Conservation (phyloP, 1,140 invertebrate species). For the Heliothis subflexa region DNA sequence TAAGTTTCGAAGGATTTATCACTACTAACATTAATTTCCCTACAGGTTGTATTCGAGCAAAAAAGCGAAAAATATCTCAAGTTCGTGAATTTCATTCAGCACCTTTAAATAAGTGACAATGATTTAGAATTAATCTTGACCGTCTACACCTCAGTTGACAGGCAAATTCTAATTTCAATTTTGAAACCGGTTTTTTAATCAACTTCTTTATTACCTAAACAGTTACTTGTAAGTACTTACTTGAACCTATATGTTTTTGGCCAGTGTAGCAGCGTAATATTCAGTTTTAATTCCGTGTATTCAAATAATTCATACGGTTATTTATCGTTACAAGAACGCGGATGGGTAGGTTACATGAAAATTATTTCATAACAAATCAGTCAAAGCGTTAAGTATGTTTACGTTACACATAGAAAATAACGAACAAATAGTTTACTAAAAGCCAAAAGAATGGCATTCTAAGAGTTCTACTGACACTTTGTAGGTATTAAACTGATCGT, state of each 20-base stretch:
- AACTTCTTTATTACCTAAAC: too few species aligned
- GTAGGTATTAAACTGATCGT: neutral
- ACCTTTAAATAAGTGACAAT: slow-evolving; percentile 24
- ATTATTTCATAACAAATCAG: slow-evolving; percentile 34
- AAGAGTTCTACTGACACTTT: slow-evolving; percentile 2
- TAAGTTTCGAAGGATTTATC: neutral
- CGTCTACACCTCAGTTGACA: neutral
- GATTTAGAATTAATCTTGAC: slow-evolving; percentile 3
- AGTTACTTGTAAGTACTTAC: too few species aligned
- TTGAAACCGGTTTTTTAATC: too few species aligned
- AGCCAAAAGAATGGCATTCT: neutral
- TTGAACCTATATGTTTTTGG: too few species aligned
- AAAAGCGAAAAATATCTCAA: neutral
- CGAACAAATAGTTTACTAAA: slow-evolving; percentile 5
- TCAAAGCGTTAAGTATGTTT: slow-evolving; percentile 38
- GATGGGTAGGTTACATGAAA: slow-evolving; percentile 16
- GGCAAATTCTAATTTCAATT: slow-evolving; percentile 1
- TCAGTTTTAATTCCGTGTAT: slow-evolving; percentile 13
- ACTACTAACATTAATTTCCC: neutral
- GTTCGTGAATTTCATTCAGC: neutral
- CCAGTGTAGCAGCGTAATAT: neutral
- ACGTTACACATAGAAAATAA: slow-evolving; percentile 19
- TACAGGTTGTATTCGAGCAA: neutral
- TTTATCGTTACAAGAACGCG: slow-evolving; percentile 26
- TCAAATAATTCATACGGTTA: slow-evolving; percentile 12